phyloP scores from a whole-genome alignment of 30 jellyfish, hydroid and myxozoan species.

The Nemopilema nomurai region DNA sequence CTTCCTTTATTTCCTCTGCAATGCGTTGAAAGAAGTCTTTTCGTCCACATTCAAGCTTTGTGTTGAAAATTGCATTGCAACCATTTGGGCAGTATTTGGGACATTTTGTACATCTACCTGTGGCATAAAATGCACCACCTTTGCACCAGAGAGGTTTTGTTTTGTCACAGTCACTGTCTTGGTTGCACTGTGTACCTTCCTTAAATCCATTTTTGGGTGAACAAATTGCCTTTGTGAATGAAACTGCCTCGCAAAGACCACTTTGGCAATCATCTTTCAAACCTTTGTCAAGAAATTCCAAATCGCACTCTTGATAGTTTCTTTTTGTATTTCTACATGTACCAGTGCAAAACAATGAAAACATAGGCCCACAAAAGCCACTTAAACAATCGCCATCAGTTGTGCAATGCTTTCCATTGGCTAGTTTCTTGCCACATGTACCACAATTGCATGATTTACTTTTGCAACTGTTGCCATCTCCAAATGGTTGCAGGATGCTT shows the following conservation, averaged over 20 bases:
- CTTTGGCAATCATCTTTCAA: constrained; percentile 23
- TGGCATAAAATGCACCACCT: constrained; percentile 35
- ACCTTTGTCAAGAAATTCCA: constrained; percentile 24
- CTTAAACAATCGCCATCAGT: constrained; percentile 33
- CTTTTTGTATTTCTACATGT: constrained; percentile 11
- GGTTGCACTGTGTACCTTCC: constrained; percentile 39
- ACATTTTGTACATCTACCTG: constrained; percentile 41
- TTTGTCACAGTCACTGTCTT: constrained; percentile 46
- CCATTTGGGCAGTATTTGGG: constrained; percentile 34
- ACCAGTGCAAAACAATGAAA: constrained; percentile 27
- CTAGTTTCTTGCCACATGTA: constrained; percentile 21
- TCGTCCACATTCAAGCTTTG: constrained; percentile 31
- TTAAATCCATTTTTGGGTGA: constrained; percentile 35
- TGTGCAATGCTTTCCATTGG: constrained; percentile 3
- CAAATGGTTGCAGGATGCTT: constrained; percentile 14
- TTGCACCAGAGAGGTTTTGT: constrained; percentile 50
- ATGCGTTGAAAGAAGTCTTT: constrained; percentile 21
- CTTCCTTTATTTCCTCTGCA: constrained; percentile 26
- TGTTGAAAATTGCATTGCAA: constrained; percentile 43
- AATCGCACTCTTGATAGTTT: constrained; percentile 23
- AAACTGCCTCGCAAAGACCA: constrained; percentile 28
- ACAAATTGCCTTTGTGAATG: constrained; percentile 27
- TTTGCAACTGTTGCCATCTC: constrained; percentile 28
- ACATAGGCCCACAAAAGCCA: constrained; percentile 26
- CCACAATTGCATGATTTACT: constrained; percentile 43